Conservation (phyloP, 2,113 vertebrate species). For the Scomber colias region DNA sequence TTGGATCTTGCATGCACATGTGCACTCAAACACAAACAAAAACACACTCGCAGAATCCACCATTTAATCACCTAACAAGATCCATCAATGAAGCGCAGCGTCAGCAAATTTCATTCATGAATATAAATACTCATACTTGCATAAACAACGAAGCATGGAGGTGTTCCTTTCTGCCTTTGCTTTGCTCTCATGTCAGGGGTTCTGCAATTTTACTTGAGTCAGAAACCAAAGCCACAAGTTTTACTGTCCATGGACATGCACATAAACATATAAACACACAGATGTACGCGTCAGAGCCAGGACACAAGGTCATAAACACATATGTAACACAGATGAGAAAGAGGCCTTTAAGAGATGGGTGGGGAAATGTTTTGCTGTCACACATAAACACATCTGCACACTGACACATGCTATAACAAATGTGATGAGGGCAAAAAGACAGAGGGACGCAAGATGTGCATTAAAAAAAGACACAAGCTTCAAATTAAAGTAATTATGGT, state of each 20-base stretch:
- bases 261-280: slow-evolving; percentile 39
- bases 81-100: slow-evolving; percentile 2
- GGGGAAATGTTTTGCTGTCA: slow-evolving; percentile 25
- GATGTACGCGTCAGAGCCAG: slow-evolving; percentile 27
- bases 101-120: slow-evolving; percentile 17
- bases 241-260: slow-evolving; percentile 33
- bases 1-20: not conserved
- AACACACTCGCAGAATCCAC: not conserved
- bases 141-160: slow-evolving; percentile 25
- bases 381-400: slow-evolving; percentile 23
- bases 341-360: slow-evolving; percentile 19
- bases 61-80: slow-evolving; percentile 16
- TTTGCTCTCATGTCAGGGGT: slow-evolving; percentile 18
- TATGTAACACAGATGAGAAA: slow-evolving; percentile 61
- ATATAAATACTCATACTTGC: slow-evolving; percentile 9
- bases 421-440: not conserved
- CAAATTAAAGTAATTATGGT: slow-evolving; percentile 20
- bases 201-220: slow-evolving; percentile 24
- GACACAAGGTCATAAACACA: slow-evolving; percentile 59
- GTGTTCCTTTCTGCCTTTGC: not conserved
- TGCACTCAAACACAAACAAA: slow-evolving; percentile 14
- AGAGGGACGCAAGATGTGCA: not conserved
- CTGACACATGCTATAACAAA: slow-evolving; percentile 24
- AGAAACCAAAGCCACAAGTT: slow-evolving; percentile 38
- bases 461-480: slow-evolving; percentile 16